Percentiles rank a stretch among this genome's conserved stretches.
Evolutionary conservation across 2,888 invertebrate genomes (phyloP).

Genomic region (Rhagonycha fulva): DNA sequence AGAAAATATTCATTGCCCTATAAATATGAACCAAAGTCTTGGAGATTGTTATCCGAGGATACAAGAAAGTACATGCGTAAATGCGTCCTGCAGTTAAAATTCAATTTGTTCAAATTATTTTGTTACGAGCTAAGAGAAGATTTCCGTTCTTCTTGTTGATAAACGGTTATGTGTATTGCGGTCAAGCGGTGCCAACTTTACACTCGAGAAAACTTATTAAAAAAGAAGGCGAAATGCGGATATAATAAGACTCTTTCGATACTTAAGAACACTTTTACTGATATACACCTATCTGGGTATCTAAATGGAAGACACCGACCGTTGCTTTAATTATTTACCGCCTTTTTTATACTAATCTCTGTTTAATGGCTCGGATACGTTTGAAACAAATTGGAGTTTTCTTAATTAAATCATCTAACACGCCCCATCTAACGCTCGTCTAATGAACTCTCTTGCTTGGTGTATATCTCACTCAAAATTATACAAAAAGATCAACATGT

Average conservation of each 20-base stretch:
- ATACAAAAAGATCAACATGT: background rate
- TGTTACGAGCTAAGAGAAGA: constrained; percentile 6
- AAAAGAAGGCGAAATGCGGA: constrained; percentile 13
- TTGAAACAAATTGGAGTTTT: constrained; percentile 3
- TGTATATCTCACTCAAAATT: background rate
- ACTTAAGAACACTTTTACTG: constrained; percentile 10
- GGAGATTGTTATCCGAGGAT: background rate
- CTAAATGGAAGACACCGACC: background rate
- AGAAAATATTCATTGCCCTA: no score
- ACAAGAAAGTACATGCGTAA: background rate
- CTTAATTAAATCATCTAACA: constrained; percentile 12
- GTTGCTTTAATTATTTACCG: background rate
- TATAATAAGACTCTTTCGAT: constrained; percentile 4
- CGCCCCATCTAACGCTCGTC: background rate
- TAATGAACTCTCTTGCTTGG: background rate
- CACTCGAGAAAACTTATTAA: background rate
- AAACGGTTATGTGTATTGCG: background rate
- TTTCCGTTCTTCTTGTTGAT: constrained; percentile 2
- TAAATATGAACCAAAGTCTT: no score
- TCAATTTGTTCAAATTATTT: constrained; percentile 8
- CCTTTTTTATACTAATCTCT: background rate
- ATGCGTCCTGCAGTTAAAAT: constrained; percentile 9
- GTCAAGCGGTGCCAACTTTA: background rate
- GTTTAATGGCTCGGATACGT: background rate
- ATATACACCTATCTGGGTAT: background rate